These are phyloP conservation scores for Glaucomys volans DNA, from an alignment of 2,113 vertebrate genomes.

Conservation along the genomic window DNA sequence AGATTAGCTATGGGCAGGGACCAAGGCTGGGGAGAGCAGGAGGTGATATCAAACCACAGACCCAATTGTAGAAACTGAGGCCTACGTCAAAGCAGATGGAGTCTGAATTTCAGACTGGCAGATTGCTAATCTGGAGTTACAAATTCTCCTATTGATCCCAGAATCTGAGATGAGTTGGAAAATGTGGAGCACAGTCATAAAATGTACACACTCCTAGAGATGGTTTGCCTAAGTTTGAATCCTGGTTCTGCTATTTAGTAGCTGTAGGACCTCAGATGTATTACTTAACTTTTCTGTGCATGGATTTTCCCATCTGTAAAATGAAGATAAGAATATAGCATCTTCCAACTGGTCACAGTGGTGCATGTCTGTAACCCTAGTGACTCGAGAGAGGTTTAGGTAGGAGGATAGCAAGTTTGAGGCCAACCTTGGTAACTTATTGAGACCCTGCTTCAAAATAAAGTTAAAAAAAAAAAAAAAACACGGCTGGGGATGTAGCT, in stretches of 20 bases:
- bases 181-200: neutral
- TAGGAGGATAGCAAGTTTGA: too few species aligned
- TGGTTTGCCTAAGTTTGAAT: neutral
- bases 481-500: too few species aligned
- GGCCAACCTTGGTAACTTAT: too few species aligned
- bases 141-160: neutral
- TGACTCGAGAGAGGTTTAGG: too few species aligned
- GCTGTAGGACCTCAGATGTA: neutral
- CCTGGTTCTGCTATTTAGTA: neutral
- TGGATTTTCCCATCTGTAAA: neutral
- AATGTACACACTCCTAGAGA: neutral
- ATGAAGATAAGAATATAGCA: neutral
- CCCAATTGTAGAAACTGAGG: neutral
- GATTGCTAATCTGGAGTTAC: neutral
- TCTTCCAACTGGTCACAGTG: neutral
- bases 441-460: too few species aligned
- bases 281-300: neutral
- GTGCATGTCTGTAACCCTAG: too few species aligned
- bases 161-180: conserved; percentile 1
- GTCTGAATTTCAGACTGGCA: neutral
- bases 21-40: neutral
- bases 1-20: neutral
- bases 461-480: too few species aligned
- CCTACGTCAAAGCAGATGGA: neutral
- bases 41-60: neutral